phyloP scores from a whole-genome alignment of 2,888 invertebrate genomes.

The Endomychus coccineus region DNA sequence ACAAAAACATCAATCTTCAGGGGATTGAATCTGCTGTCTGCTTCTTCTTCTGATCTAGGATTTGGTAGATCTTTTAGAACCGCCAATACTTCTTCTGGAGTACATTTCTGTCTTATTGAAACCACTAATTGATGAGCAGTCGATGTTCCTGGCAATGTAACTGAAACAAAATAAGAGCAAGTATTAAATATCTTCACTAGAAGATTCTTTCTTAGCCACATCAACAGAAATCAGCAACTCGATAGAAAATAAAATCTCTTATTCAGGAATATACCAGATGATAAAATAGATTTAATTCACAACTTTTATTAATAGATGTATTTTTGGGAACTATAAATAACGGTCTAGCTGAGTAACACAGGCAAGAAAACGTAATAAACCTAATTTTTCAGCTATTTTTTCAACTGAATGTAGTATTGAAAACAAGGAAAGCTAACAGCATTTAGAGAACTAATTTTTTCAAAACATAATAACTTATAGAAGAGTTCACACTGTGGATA shows the following conservation, averaged over 20 bases:
- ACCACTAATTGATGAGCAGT: conserved; percentile 82
- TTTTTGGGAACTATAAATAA: too few species aligned
- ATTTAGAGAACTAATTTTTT: too few species aligned
- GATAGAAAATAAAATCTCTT: not conserved
- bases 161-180: conserved; percentile 47
- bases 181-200: too few species aligned
- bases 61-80: conserved; percentile 83
- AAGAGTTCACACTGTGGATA: too few species aligned
- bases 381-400: too few species aligned
- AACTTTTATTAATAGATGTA: too few species aligned
- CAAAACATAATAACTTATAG: too few species aligned
- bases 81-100: conserved; percentile 81
- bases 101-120: conserved; percentile 82
- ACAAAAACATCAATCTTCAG: conserved; percentile 95
- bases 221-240: not conserved
- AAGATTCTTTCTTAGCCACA: conserved; percentile 3
- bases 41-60: conserved; percentile 67
- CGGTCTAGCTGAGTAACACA: too few species aligned
- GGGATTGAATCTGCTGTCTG: conserved; percentile 75
- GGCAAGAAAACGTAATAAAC: too few species aligned
- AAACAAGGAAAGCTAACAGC: too few species aligned
- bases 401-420: too few species aligned
- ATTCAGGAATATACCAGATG: not conserved
- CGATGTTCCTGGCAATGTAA: conserved; percentile 68
- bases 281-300: not conserved